A percentile compares a stretch with the other conserved stretches of the same genome.
These are phyloP conservation scores for Sitta europaea DNA, from an alignment of 2,113 vertebrate species.

Conservation along the genomic window DNA sequence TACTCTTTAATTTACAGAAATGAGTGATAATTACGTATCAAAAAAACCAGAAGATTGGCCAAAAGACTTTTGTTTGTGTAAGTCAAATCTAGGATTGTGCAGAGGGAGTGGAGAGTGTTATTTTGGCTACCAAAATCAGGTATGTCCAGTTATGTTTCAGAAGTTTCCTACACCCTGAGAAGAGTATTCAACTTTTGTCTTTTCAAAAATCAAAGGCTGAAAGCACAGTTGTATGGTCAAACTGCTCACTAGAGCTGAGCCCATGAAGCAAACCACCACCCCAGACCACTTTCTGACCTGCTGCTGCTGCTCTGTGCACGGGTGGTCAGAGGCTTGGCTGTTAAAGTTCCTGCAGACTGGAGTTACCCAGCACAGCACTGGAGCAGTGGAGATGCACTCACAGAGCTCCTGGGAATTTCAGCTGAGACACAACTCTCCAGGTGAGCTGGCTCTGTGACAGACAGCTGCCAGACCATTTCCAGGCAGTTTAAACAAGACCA, in stretches of 20 bases:
- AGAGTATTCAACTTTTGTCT: neutral
- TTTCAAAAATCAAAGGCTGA: neutral
- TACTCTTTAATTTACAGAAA: neutral
- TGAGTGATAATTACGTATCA: neutral
- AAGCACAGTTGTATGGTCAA: neutral
- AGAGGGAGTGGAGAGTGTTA: rapidly evolving
- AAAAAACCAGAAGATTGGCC: neutral
- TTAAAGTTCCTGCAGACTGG: neutral
- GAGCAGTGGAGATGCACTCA: neutral
- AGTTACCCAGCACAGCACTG: neutral
- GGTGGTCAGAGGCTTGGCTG: neutral
- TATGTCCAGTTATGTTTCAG: neutral
- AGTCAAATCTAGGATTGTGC: neutral
- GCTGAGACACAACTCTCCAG: neutral
- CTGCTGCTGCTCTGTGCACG: neutral
- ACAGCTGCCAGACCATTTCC: neutral
- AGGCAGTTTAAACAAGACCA: neutral
- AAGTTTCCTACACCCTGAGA: neutral
- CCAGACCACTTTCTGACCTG: neutral
- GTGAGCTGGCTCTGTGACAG: neutral
- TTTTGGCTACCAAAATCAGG: neutral
- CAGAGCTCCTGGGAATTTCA: neutral
- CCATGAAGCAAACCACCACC: neutral
- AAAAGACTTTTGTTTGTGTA: neutral
- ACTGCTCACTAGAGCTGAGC: neutral